Evolutionary conservation across 2,797 vertebrate genomes (phyloP), one percentile per base, ranked within the genome.

Genomic region (Falco rusticolus): DNA sequence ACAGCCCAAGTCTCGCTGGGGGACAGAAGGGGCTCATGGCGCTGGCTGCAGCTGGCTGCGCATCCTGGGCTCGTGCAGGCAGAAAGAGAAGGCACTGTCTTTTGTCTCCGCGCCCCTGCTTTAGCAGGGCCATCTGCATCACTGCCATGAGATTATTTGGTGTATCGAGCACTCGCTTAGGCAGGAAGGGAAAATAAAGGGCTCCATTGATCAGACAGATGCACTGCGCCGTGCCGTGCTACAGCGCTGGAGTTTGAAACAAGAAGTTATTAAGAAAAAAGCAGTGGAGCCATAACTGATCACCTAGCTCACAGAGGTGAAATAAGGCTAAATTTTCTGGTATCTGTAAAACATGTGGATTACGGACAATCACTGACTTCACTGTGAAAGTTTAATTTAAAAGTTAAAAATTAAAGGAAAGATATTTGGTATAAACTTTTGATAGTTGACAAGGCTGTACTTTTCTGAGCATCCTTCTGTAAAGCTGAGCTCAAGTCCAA

Each of bases 121-220:
- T 53, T 80, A 83, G 89, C 48, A 29, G 69, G 90, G 89, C 69
- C 93, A 64, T 37, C 84, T 84, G 86, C 92, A 91, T 10, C 26
- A 0, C 60, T 78, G 87, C 77, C 59, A 8, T 2, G 50, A 54
- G 22, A 47, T 39, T 28, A 39, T 24, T 0, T 47, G 84, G 26
- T 12, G 33, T 3, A 28, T 34, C 64, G 16, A 76, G 68, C 9
- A 16, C 50, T 34, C 4, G 25, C 56, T 37, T 4, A 16, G 3
- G 45, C 84, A 90, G 79, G 69, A 45, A 45, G 68, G 84, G 65
- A 56, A 21, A 45, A 93, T 3, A 68, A 92, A 89, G 66, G 53
- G 70, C 75, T 37, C 59, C 6, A 50, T 1, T 82, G 63, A 87
- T 21, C 29, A 12, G 53, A 25, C 80, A 93, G 87, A 84, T 50